Percentiles rank a stretch among this genome's conserved stretches.
These are phyloP conservation scores for Apodemia hepburni DNA, from an alignment of 2,888 invertebrate genomes.

Conservation along the genomic window DNA sequence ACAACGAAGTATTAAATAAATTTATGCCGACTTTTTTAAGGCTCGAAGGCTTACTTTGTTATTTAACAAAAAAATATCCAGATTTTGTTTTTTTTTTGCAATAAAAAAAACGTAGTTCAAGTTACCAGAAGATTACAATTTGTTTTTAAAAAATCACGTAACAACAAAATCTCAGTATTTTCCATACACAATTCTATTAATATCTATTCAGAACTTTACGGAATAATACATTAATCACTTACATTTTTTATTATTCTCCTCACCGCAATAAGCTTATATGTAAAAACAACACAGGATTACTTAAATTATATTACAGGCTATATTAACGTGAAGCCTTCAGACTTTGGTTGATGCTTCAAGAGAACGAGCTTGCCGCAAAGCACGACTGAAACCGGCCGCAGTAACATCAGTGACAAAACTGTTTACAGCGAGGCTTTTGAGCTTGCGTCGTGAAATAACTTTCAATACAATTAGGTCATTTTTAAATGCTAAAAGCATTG, in stretches of 20 bases:
- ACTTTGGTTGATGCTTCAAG: constrained; percentile 46
- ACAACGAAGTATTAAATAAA: too few relatives aligned
- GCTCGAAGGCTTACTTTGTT: too few relatives aligned
- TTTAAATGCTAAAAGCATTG: background rate
- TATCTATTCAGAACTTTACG: background rate
- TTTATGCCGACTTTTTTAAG: too few relatives aligned
- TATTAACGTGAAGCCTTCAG: constrained; percentile 33
- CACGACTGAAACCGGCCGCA: constrained; percentile 64
- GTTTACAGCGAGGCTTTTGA: constrained; percentile 36
- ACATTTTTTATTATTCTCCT: constrained; percentile 27
- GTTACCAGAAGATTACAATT: background rate
- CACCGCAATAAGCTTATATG: background rate
- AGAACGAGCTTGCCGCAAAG: constrained; percentile 60
- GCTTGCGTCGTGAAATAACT: constrained; percentile 35
- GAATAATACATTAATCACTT: constrained; percentile 25
- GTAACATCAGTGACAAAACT: constrained; percentile 57
- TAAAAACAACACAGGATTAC: background rate
- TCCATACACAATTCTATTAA: background rate
- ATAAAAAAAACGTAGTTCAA: background rate
- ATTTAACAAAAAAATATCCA: too few relatives aligned
- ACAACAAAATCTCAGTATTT: background rate
- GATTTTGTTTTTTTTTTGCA: too few relatives aligned
- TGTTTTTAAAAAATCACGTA: background rate
- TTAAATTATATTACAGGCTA: background rate
- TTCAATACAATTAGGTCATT: background rate